phyloP scores from a whole-genome alignment of 2,888 invertebrate genomes.

The Notocelia uddmanniana region DNA sequence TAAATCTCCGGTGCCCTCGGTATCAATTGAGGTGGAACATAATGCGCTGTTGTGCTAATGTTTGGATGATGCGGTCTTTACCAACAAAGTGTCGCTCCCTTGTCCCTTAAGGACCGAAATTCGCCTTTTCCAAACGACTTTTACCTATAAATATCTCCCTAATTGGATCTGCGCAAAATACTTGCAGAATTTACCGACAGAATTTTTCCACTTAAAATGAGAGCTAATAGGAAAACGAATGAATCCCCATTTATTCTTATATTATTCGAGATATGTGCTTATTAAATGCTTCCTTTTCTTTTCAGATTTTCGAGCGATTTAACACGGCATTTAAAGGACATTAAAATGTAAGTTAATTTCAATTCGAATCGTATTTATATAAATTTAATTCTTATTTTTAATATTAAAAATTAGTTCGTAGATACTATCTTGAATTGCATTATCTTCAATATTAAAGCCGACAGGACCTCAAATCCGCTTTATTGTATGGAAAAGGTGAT shows the following conservation, averaged over 20 bases:
- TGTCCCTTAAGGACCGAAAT: conserved; percentile 42
- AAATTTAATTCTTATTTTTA: too few relatives aligned
- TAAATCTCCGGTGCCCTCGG: conserved; percentile 22
- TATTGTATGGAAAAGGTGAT: too few relatives aligned
- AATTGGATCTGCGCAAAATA: conserved; percentile 56
- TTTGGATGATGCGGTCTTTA: conserved; percentile 36
- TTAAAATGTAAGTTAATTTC: conserved; percentile 34
- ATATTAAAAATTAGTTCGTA: too few relatives aligned
- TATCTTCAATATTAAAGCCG: background rate
- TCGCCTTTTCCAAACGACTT: conserved; percentile 49
- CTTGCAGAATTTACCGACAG: conserved; percentile 55
- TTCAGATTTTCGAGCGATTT: conserved; percentile 27
- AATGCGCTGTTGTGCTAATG: conserved; percentile 34
- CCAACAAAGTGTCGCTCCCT: conserved; percentile 41
- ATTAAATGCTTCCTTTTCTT: conserved; percentile 1
- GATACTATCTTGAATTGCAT: too few relatives aligned
- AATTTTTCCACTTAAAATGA: conserved; percentile 55
- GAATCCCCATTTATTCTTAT: background rate
- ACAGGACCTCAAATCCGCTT: too few relatives aligned
- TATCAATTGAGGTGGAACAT: conserved; percentile 39
- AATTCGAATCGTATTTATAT: too few relatives aligned
- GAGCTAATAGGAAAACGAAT: conserved; percentile 29
- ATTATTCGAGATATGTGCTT: background rate
- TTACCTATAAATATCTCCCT: conserved; percentile 49
- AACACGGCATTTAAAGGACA: background rate